phyloP scores from a whole-genome alignment of 2,888 invertebrate species.

The Apamea crenata region DNA sequence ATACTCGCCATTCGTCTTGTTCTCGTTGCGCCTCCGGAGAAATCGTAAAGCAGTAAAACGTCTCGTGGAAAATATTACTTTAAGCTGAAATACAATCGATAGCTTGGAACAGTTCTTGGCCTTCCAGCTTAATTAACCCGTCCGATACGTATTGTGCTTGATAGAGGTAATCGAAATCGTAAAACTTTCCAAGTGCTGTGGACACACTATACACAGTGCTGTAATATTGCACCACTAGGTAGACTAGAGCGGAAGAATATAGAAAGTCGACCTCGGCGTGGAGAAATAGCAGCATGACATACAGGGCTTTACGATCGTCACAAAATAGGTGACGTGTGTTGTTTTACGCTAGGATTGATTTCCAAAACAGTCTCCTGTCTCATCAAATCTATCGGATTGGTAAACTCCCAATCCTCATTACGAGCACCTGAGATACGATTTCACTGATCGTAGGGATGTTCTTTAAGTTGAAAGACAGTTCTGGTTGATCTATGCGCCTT shows the following conservation, averaged over 20 bases:
- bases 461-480: not conserved
- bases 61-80: conserved; percentile 68
- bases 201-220: conserved; percentile 50
- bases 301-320: not conserved
- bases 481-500: not conserved
- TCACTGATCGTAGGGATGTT: not conserved
- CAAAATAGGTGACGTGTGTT: not conserved
- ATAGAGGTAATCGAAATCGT: conserved; percentile 75
- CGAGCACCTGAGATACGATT: not conserved
- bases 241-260: conserved; percentile 9
- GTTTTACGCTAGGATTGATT: not conserved
- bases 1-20: conserved; percentile 72
- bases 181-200: conserved; percentile 71
- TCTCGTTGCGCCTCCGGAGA: conserved; percentile 70
- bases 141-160: conserved; percentile 74
- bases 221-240: conserved; percentile 17
- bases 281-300: not conserved
- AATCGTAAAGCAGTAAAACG: conserved; percentile 76
- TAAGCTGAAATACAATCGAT: conserved; percentile 69
- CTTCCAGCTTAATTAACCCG: conserved; percentile 76
- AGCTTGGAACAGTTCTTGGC: conserved; percentile 65
- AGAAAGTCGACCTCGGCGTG: not conserved
- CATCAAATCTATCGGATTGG: not conserved
- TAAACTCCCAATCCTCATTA: not conserved
- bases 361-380: not conserved